Evolutionary conservation across 2,113 vertebrate species (phyloP), one percentile per base, ranked within the genome.

Genomic region (Rhombomys opimus): DNA sequence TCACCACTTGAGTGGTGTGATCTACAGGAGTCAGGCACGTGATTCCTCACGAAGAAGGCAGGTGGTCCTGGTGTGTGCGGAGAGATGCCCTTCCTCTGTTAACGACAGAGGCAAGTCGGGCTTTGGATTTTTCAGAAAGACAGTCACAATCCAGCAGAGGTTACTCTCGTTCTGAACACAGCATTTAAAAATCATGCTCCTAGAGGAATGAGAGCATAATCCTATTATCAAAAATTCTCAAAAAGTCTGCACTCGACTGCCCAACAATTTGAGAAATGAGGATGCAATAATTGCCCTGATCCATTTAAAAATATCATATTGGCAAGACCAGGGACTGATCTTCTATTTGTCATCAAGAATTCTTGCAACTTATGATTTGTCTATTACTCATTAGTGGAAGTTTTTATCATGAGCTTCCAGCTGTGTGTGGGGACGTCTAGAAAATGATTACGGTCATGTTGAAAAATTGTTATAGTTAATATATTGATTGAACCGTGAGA

Each of bases 111-210:
- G 30, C 12, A 57, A 61, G 50, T 88, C 38, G 52, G 96, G 97
- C 98, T 96, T 96, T 97, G 95, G 97, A 98, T 99, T 99, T 46
- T 99, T 98, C 98, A 99, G 97, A 98, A 99, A 98, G 98, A 99
- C 98, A 92, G 87, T 95, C 97, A 96, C 93, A 96, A 98, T 98
- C 97, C 98, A 98, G 98, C 97, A 98, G 97, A 97, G 88, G 94
- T 96, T 98, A 98, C 97, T 97, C 93, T 98, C 98, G 97, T 97
- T 95, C 98, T 96, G 97, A 98, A 97, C 94, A 98, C 98, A 98
- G 87, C 92, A 95, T 97, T 94, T 97, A 68, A 67, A 67, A 50
- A 52, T 96, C 98, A 90, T 98, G 98, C 72, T 98, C 98, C 98
- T 94, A 96, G 98, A 96, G 75, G 97, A 97, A 97, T 98, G 98